Base-by-base conservation (phyloP, 2,797 vertebrate genomes). In the Kryptolebias ocellatus region DNA sequence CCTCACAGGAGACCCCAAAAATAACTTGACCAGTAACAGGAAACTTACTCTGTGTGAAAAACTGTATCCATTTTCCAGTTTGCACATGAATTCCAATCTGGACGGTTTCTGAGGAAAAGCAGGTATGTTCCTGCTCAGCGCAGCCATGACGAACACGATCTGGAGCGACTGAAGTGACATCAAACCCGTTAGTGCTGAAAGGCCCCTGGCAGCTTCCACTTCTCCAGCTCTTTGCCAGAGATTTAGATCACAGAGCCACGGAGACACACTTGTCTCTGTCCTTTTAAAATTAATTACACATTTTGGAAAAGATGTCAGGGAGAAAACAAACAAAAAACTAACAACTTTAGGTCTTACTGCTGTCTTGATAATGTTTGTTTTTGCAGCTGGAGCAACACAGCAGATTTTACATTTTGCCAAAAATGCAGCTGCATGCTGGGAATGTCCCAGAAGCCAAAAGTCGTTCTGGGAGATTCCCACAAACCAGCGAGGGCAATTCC, bases 391-490 rank as follows among this genome's bases (percentile, higher is more conserved):
- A 60, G 62, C 65, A 68, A 70, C 70, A 60, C 66, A 64, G 65
- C 47, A 46, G 64, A 55, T 84, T 80, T 89, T 83, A 82, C 78
- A 58, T 64, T 79, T 70, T 1, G 18, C 60, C 73, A 84, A 78
- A 34, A 85, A 87, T 75, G 78, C 86, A 85, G 81, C 85, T 84
- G 88, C 58, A 39, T 84, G 57, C 78, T 81, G 87, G 92, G 92
- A 92, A 92, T 92, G 85, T 91, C 90, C 90, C 92, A 79, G 68
- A 81, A 86, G 86, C 75, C 70, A 54, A 53, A 72, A 79, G 71
- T 75, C 42, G 27, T 74, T 84, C 67, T 73, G 90, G 90, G 92
- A 93, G 83, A 90, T 90, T 91, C 90, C 92, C 90, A 90, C 78
- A 85, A 87, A 70, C 72, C 79, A 65, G 37, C 67, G 27, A 83